Evolutionary conservation across 2,113 vertebrate species (phyloP).

Genomic region (Psettodes erumei): DNA sequence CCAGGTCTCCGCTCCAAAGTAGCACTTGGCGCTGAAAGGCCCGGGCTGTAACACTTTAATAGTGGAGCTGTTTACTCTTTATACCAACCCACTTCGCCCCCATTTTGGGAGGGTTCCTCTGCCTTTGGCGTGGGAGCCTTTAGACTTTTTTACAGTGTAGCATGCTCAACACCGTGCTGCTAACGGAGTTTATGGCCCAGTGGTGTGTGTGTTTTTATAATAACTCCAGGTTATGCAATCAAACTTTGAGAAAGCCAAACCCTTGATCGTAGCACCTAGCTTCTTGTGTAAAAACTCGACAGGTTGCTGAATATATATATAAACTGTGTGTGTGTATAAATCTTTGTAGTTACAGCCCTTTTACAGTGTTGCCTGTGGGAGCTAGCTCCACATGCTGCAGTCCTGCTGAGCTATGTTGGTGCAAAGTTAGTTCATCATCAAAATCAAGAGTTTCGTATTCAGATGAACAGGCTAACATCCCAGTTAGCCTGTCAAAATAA

Average conservation of each 20-base stretch:
- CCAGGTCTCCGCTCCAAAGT: slow-evolving; percentile 67
- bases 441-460: neutral
- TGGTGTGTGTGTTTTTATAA: slow-evolving; percentile 50
- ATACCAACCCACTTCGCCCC: slow-evolving; percentile 66
- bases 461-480: slow-evolving; percentile 11
- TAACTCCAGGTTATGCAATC: slow-evolving; percentile 69
- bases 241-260: slow-evolving; percentile 33
- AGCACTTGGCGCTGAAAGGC: slow-evolving; percentile 63
- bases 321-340: neutral
- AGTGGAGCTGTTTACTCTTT: slow-evolving; percentile 76
- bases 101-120: slow-evolving; percentile 67
- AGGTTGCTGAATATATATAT: slow-evolving; percentile 30
- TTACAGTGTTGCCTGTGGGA: neutral
- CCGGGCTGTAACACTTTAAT: slow-evolving; percentile 76
- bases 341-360: neutral
- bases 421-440: neutral
- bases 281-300: slow-evolving; percentile 47
- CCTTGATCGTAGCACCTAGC: slow-evolving; percentile 13
- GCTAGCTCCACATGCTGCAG: slow-evolving; percentile 18
- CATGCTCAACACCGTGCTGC: slow-evolving; percentile 63
- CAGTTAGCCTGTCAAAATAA: slow-evolving; percentile 32
- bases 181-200: slow-evolving; percentile 64
- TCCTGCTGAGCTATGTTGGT: neutral
- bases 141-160: slow-evolving; percentile 66
- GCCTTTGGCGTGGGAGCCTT: slow-evolving; percentile 63